Conservation (phyloP, 1,140 invertebrate genomes). For the Macrobrachium rosenbergii region DNA sequence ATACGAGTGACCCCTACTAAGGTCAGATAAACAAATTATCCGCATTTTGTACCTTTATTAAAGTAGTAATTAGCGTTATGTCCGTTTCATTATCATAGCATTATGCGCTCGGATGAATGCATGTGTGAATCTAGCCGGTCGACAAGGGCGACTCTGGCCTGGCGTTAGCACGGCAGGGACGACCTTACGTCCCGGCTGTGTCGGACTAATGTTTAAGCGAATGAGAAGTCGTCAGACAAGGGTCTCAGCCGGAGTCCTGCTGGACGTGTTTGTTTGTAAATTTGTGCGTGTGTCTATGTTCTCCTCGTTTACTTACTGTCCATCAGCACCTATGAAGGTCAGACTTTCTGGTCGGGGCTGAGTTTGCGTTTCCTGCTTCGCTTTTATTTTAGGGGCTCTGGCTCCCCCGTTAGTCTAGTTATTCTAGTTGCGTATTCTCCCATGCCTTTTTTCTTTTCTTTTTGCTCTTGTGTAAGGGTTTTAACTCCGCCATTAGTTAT, state of each 20-base stretch:
- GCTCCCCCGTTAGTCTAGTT: too few species aligned
- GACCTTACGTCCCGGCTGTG: constrained; percentile 10
- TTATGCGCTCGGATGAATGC: constrained; percentile 50
- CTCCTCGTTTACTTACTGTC: too few species aligned
- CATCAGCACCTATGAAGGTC: too few species aligned
- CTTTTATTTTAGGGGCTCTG: too few species aligned
- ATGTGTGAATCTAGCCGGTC: constrained; percentile 29
- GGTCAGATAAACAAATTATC: constrained; percentile 32
- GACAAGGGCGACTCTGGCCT: constrained; percentile 2
- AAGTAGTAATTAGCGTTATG: constrained; percentile 51
- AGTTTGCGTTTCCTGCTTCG: too few species aligned
- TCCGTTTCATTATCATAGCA: constrained; percentile 59
- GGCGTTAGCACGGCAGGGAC: background rate
- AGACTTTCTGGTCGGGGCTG: too few species aligned
- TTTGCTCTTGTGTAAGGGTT: too few species aligned
- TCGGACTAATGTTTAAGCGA: constrained; percentile 42
- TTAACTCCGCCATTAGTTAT: too few species aligned
- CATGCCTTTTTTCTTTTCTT: background rate
- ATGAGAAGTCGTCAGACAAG: constrained; percentile 21
- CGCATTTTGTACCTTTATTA: constrained; percentile 49
- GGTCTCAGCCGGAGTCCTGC: background rate
- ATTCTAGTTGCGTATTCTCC: background rate
- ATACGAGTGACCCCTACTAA: background rate
- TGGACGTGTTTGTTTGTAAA: constrained; percentile 16
- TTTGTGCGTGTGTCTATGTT: constrained; percentile 8